Base-by-base conservation (phyloP, 2,888 invertebrate genomes). In the Electrophaes corylata region DNA sequence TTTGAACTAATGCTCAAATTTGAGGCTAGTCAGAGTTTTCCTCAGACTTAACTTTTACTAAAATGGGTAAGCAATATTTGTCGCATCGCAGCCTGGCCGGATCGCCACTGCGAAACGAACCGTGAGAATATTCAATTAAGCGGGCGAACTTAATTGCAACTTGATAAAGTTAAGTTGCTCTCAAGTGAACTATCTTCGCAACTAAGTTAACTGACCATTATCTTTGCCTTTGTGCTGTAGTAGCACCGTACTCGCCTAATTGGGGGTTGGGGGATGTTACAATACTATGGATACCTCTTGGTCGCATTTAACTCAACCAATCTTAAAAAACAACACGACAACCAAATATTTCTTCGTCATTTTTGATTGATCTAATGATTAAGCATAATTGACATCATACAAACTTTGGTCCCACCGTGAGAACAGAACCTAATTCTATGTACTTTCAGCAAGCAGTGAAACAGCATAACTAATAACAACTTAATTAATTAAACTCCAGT, bases 171-270 rank as follows among this genome's bases (percentile, higher is more conserved):
- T 83, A 88, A 83, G 87, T 83, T 85, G 68, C 78, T 65, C 81
- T 84, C 86, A 91, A 91, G 91, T 91, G 91, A 91, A 90, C 89
- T 91, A 91, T 91, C 91, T 91, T 91, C 79, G 69, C 79, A 90
- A 90, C 88, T 90, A 84, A 90, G 91, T 91, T 91, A 89, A 83
- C 90, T 88, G 91, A 87, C 91, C 90, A 91, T 91, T 91, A 91
- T 91, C 90, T 88, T 81, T 85, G 89, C 90, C 91, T 91, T 91
- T 91, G 91, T 91, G 88, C 85, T 73, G 67, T 71, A 75, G 81
- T 78, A 77, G 85, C 83, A 76, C 79, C 76, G 79, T 76, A 72
- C 83, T 77, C 74, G 71, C 82, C 84, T 91, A 91, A 91, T 91
- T 91, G 91, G 85, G 78, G 80, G 79, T 70, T 65, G 72, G 57